phyloP scores from a whole-genome alignment of 2,113 vertebrate species.

The Beaufortia kweichowensis region DNA sequence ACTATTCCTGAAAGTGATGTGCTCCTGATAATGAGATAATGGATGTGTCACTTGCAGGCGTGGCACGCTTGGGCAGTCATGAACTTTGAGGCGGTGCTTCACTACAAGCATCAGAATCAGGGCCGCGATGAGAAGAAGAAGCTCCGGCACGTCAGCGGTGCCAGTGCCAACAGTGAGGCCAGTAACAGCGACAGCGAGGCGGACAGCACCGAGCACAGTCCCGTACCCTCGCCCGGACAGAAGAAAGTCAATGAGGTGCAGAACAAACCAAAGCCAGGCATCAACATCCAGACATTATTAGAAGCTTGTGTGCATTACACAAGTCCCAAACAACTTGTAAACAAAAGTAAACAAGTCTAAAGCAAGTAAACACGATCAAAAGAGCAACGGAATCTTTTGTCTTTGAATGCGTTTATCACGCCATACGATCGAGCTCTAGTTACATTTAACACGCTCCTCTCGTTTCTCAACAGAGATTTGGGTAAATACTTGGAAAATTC shows the following conservation, averaged over 20 bases:
- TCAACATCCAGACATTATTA: background rate
- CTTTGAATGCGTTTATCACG: background rate
- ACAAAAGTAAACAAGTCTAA: background rate
- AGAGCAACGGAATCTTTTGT: background rate
- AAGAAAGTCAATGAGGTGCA: conserved; percentile 92
- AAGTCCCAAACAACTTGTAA: conserved; percentile 10
- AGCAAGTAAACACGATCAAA: background rate
- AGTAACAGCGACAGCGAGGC: conserved; percentile 95
- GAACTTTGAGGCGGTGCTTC: conserved; percentile 97
- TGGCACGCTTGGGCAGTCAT: conserved; percentile 99
- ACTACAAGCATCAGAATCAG: conserved; percentile 97
- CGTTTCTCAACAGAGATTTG: background rate
- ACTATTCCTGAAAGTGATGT: background rate
- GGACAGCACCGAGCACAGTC: conserved; percentile 89
- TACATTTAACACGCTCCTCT: background rate
- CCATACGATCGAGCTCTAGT: background rate
- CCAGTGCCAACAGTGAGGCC: conserved; percentile 88
- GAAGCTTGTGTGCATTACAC: conserved; percentile 2
- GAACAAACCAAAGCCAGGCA: conserved; percentile 4
- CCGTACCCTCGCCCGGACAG: conserved; percentile 89
- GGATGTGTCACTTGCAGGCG: conserved; percentile 74
- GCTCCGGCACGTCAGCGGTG: conserved; percentile 83
- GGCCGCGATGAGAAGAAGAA: conserved; percentile 94
- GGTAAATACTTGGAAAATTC: background rate
- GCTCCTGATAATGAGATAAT: background rate